A percentile compares a stretch with the other conserved stretches of the same genome.
phyloP scores from a whole-genome alignment of 2,113 vertebrate genomes.

The Indicator maculatus region DNA sequence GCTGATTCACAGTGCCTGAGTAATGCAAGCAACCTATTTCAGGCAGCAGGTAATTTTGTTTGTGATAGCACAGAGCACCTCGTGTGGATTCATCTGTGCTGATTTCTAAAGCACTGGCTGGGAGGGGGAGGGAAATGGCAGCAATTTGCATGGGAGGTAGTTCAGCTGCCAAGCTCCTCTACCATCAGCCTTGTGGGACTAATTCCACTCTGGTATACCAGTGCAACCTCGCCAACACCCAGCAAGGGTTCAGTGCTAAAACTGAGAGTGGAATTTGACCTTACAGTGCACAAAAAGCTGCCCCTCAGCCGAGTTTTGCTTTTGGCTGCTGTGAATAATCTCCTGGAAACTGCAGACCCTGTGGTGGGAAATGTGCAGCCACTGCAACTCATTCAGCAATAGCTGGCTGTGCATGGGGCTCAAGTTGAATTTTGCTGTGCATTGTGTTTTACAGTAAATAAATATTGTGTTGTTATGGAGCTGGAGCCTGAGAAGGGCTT shows the following conservation, averaged over 20 bases:
- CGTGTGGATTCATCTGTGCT: conserved; percentile 2
- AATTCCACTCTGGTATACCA: neutral
- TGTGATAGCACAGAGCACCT: neutral
- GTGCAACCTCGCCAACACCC: neutral
- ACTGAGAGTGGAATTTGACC: conserved; percentile 35
- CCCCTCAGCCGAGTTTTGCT: conserved; percentile 9
- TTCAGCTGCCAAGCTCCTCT: neutral
- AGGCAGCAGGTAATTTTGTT: neutral
- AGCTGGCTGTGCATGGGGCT: neutral
- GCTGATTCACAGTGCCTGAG: conserved; percentile 21
- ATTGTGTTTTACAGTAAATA: neutral
- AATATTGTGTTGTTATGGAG: neutral
- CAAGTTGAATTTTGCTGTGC: neutral
- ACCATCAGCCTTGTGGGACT: neutral
- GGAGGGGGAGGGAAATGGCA: neutral
- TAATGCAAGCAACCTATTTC: conserved; percentile 3
- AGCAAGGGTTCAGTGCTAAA: neutral
- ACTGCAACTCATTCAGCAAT: neutral
- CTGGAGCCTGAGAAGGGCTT: neutral
- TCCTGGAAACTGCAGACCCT: conserved; percentile 2
- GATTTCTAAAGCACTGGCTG: neutral
- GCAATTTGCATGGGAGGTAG: conserved; percentile 25
- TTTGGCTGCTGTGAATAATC: conserved; percentile 28
- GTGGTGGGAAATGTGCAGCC: neutral
- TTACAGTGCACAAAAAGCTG: conserved; percentile 15